A percentile compares a stretch with the other conserved stretches of the same genome.
These are phyloP conservation scores for Parapristionchus giblindavisi DNA, from an alignment of 2,888 invertebrate species.

Conservation along the genomic window DNA sequence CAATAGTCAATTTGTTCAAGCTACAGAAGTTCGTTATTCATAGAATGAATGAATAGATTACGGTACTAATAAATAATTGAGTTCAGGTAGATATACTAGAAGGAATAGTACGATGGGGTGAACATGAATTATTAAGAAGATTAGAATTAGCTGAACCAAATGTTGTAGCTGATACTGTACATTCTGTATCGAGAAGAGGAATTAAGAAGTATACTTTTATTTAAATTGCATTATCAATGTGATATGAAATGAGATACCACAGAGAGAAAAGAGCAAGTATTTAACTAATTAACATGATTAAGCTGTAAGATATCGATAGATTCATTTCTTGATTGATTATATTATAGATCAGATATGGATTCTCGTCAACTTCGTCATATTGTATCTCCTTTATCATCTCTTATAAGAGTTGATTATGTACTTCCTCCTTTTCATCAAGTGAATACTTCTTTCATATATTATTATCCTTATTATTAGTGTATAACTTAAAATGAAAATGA, in stretches of 20 bases:
- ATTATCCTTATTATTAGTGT: background rate
- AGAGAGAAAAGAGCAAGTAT: background rate
- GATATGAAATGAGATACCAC: background rate
- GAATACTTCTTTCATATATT: background rate
- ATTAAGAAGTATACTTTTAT: constrained; percentile 76
- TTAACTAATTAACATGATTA: too few species aligned
- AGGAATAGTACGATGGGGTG: constrained; percentile 88
- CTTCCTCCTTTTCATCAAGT: constrained; percentile 79
- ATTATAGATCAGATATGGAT: constrained; percentile 28
- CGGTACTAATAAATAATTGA: background rate
- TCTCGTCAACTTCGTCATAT: constrained; percentile 39
- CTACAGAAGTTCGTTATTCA: constrained; percentile 73
- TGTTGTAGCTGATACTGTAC: constrained; percentile 83
- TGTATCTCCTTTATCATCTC: constrained; percentile 70
- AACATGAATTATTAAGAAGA: constrained; percentile 82
- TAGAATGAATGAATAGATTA: too few species aligned
- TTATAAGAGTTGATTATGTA: constrained; percentile 86
- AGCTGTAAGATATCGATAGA: too few species aligned
- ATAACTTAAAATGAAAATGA: background rate
- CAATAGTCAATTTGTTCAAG: constrained; percentile 44
- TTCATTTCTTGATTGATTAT: too few species aligned
- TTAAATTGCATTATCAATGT: background rate
- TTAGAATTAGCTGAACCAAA: constrained; percentile 80
- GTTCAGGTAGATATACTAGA: constrained; percentile 83
- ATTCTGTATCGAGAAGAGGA: constrained; percentile 86